Evolutionary conservation across 2,113 vertebrate genomes (phyloP), one percentile per base, ranked within the genome.

Genomic region (Piprites chloris): DNA sequence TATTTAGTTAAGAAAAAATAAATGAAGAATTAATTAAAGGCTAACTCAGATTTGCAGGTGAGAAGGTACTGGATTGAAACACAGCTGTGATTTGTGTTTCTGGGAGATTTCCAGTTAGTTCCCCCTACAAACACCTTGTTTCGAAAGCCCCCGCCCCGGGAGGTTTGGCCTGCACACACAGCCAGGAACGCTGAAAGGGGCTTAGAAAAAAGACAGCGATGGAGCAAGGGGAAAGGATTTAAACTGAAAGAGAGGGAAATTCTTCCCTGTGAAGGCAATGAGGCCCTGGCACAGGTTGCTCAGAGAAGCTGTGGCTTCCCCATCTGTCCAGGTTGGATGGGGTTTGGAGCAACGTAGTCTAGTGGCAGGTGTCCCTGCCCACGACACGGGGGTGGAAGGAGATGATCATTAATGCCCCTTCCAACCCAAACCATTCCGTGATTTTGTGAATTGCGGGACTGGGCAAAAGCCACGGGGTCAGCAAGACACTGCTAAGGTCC

Each of bases 111-210:
- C 16, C 22, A 27, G 24, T 19, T 26, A 35, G 14, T 0, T 59
- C 1, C 11, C 26, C 18, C 8, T 14, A 32, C 50, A 63, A 32
- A 0, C 19, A 50, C 9, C 6, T 24, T 3, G 7, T 24, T 37
- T 28, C 4, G 16, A 46, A 65, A 83, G 9, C 12, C 37, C 52
- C 4, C 16, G 5, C 24, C 1, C 0, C 6, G 4, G 1, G 12
- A 32, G 21, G n/a, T 67, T 21, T 11, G 15, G 12, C 24, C 6
- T 9, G 5, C 16, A 22, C 2, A 41, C 3, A 3, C 1, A 6
- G 27, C 39, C 1, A 2, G 7, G 33, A 68, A 55, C 30, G 41
- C 47, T 62, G 17, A 83, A 69, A 41, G 11, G 14, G 26, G 14
- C 78, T 69, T 41, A 41, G 30, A n/a, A 68, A 82, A 41, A 47